A percentile compares a stretch with the other conserved stretches of the same genome.
These are phyloP conservation scores for Scaptomyza flava DNA, from an alignment of 2,888 invertebrate species.

Conservation along the genomic window DNA sequence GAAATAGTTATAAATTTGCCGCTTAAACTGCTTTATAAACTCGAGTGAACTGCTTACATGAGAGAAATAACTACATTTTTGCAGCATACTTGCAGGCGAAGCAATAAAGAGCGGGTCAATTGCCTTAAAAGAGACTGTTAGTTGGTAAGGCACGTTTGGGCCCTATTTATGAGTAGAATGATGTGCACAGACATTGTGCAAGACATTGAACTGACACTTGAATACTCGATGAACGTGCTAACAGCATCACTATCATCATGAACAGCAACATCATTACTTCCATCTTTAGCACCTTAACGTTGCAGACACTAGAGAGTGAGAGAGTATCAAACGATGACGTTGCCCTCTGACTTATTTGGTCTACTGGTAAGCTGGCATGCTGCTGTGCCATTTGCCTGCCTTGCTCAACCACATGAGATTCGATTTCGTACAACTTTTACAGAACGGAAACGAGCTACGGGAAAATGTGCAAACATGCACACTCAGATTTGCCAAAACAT, in stretches of 20 bases:
- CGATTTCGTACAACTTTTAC: constrained; percentile 53
- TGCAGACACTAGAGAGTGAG: constrained; percentile 32
- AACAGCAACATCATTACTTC: constrained; percentile 18
- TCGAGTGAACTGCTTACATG: constrained; percentile 39
- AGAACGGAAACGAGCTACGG: constrained; percentile 63
- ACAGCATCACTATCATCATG: constrained; percentile 36
- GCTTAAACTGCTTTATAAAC: not conserved
- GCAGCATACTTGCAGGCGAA: constrained; percentile 64
- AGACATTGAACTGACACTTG: constrained; percentile 58
- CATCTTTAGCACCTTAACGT: constrained; percentile 31
- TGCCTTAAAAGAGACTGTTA: constrained; percentile 47
- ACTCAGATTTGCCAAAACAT: constrained; percentile 57
- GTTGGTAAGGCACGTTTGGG: constrained; percentile 61
- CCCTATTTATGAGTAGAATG: constrained; percentile 28
- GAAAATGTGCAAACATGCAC: constrained; percentile 40
- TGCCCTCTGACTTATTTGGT: constrained; percentile 21
- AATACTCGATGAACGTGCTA: constrained; percentile 68
- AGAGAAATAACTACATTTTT: constrained; percentile 41
- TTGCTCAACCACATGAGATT: constrained; percentile 24
- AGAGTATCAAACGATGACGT: constrained; percentile 36
- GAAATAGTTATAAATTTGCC: constrained; percentile 2
- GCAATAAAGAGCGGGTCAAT: constrained; percentile 17
- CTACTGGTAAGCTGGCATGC: not conserved
- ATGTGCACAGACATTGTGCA: constrained; percentile 35
- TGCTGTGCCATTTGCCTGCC: not conserved